These are phyloP conservation scores for Aldrovandia affinis DNA, from an alignment of 2,797 vertebrate genomes.

Conservation along the genomic window DNA sequence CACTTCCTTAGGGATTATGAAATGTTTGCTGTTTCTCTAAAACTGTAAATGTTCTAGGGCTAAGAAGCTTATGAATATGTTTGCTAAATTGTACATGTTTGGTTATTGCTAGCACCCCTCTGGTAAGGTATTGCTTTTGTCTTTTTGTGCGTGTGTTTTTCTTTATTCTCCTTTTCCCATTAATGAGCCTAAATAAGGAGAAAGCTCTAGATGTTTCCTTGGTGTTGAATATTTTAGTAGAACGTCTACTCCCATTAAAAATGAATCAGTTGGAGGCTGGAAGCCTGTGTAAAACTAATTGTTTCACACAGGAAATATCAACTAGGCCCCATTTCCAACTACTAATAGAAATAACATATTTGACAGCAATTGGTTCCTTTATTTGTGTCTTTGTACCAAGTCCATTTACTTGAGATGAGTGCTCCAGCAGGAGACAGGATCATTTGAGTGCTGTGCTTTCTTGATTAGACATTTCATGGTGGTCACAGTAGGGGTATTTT, in stretches of 20 bases:
- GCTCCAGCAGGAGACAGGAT: neutral
- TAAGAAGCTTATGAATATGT: no score
- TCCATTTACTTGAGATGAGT: neutral
- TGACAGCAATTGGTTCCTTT: constrained; percentile 14
- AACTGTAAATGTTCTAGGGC: no score
- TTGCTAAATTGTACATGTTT: no score
- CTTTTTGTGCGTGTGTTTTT: no score
- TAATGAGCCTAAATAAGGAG: constrained; percentile 10
- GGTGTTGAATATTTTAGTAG: constrained; percentile 7
- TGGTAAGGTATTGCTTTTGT: no score
- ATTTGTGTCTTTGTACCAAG: neutral
- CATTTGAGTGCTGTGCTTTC: neutral
- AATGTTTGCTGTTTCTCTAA: no score
- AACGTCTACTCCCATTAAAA: neutral
- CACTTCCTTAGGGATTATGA: no score
- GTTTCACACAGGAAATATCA: constrained; percentile 11
- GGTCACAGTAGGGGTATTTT: neutral
- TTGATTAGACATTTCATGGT: neutral
- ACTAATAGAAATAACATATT: constrained; percentile 9
- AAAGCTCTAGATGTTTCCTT: neutral
- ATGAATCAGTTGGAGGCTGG: neutral
- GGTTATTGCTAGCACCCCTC: no score
- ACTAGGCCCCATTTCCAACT: neutral
- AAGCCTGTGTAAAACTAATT: neutral
- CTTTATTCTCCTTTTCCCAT: no score